Evolutionary conservation across 1,140 invertebrate species (phyloP).

Genomic region (Xylocopa sonorina): DNA sequence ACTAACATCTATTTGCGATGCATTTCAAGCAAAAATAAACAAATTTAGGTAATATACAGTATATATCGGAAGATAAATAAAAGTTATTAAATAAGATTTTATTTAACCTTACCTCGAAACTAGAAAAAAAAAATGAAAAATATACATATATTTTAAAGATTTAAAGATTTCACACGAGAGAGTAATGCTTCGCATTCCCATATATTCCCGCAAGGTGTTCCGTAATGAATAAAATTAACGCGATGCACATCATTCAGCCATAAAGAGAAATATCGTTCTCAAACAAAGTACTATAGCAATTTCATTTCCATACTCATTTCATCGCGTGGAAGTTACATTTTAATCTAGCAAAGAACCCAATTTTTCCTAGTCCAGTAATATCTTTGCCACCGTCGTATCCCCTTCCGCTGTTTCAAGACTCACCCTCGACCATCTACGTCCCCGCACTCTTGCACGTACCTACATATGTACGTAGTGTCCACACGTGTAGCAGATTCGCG

Average conservation of each 20-base stretch:
- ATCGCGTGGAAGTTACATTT: constrained; percentile 26
- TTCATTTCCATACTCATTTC: constrained; percentile 26
- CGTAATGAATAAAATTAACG: background rate
- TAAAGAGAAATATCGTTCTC: background rate
- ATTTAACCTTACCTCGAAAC: too few relatives aligned
- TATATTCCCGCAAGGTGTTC: too few relatives aligned
- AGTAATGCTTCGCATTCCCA: background rate
- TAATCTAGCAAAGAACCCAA: constrained; percentile 24
- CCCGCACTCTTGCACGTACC: background rate
- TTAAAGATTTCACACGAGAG: background rate
- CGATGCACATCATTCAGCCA: background rate
- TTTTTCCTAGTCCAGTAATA: constrained; percentile 36
- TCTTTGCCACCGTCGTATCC: background rate
- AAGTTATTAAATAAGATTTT: too few relatives aligned
- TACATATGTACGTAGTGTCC: background rate
- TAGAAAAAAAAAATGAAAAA: too few relatives aligned
- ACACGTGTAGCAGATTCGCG: constrained; percentile 1
- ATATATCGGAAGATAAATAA: too few relatives aligned
- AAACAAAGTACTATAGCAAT: constrained; percentile 19
- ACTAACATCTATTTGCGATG: too few relatives aligned
- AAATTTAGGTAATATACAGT: too few relatives aligned
- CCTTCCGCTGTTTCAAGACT: background rate
- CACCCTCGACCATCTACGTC: background rate
- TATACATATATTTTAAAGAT: too few relatives aligned
- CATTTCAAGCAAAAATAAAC: too few relatives aligned